Percentiles rank a stretch among this genome's conserved stretches.
phyloP scores from a whole-genome alignment of 2,797 vertebrate genomes.

The Brachyalestes nurse region DNA sequence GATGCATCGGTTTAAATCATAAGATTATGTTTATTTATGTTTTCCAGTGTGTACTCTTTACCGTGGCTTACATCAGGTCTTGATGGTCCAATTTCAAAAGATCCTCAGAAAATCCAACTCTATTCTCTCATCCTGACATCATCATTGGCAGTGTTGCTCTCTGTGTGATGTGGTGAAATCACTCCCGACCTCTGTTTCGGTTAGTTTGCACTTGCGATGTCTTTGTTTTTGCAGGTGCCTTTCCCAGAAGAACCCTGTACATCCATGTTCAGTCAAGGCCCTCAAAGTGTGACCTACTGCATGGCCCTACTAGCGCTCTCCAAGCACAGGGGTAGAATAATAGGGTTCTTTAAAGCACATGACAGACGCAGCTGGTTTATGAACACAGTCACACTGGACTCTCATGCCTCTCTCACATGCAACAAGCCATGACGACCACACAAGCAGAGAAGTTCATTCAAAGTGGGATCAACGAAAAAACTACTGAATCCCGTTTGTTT shows the following conservation, averaged over 20 bases:
- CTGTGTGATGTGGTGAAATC: constrained; percentile 23
- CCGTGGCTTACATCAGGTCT: neutral
- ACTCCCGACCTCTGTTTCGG: neutral
- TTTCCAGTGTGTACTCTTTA: neutral
- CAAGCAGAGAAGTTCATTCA: neutral
- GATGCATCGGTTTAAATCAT: neutral
- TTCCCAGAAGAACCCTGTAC: constrained; percentile 35
- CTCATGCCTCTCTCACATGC: neutral
- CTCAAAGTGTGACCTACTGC: neutral
- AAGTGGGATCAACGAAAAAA: neutral
- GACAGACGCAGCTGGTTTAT: neutral
- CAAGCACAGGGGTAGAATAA: neutral
- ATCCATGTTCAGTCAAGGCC: neutral
- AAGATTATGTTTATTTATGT: neutral
- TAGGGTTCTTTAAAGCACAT: neutral
- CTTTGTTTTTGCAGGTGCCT: constrained; percentile 47
- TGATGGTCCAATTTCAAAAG: neutral
- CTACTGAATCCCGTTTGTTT: neutral
- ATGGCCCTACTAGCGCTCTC: neutral
- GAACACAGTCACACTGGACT: neutral
- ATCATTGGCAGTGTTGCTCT: neutral
- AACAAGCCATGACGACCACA: neutral
- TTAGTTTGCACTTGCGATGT: constrained; percentile 16
- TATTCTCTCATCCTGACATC: constrained; percentile 9
- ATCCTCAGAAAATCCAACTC: neutral